Conservation (phyloP, 2,113 vertebrate species). For the Zootoca vivipara region DNA sequence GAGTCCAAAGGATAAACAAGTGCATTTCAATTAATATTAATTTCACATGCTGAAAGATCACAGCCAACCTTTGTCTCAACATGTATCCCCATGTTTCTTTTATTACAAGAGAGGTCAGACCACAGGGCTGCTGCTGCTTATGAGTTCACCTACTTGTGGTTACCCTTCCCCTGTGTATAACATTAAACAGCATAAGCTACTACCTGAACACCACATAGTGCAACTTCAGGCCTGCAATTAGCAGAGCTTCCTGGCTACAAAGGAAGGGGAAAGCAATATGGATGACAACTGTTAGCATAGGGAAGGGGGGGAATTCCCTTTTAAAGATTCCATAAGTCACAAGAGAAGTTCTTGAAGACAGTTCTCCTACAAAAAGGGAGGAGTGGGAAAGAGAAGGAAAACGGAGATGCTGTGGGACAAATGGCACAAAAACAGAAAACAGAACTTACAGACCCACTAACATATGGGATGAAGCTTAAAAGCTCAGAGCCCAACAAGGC, state of each 20-base stretch:
- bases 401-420: background rate
- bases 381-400: background rate
- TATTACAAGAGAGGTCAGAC: background rate
- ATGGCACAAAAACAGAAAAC: background rate
- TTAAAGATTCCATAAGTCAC: background rate
- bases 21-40: constrained; percentile 10
- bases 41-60: constrained; percentile 6
- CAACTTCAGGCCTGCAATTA: constrained; percentile 4
- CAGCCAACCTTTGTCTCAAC: background rate
- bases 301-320: background rate
- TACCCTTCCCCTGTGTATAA: background rate
- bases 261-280: background rate
- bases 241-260: background rate
- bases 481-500: background rate
- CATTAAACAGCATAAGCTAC: background rate
- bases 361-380: background rate
- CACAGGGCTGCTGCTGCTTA: background rate
- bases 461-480: background rate
- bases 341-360: background rate
- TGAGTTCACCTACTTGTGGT: background rate
- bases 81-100: background rate
- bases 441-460: too few species aligned
- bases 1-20: background rate
- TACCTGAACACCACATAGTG: background rate
- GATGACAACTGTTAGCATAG: background rate